Conservation (phyloP, 2,888 invertebrate species). For the Synanthedon formicaeformis region DNA sequence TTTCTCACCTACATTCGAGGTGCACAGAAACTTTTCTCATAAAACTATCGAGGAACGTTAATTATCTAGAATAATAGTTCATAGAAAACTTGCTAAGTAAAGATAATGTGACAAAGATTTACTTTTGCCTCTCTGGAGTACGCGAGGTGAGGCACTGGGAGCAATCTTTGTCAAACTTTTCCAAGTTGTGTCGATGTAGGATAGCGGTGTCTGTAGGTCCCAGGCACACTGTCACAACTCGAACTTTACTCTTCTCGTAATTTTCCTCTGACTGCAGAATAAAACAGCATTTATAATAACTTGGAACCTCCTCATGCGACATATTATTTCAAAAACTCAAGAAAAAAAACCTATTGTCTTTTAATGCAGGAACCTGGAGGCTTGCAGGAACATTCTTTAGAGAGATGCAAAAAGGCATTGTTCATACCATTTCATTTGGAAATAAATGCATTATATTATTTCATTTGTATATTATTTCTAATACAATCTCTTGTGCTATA, state of each 20-base stretch:
- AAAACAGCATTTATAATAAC: too few species aligned
- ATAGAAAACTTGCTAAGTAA: neutral
- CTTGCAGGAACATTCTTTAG: too few species aligned
- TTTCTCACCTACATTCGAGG: neutral
- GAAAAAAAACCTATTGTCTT: too few species aligned
- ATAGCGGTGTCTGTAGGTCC: slow-evolving; percentile 60
- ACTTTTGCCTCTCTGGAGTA: slow-evolving; percentile 45
- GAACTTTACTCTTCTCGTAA: slow-evolving; percentile 34
- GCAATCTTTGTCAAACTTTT: slow-evolving; percentile 29
- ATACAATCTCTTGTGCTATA: too few species aligned
- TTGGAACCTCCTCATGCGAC: too few species aligned
- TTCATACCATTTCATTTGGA: too few species aligned
- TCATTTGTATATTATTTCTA: too few species aligned
- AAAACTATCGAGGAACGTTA: neutral
- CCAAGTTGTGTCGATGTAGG: slow-evolving; percentile 30
- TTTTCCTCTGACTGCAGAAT: slow-evolving; percentile 26
- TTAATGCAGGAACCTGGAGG: too few species aligned
- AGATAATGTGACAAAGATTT: slow-evolving; percentile 12
- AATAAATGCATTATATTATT: too few species aligned
- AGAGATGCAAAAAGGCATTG: too few species aligned
- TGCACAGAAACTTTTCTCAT: neutral
- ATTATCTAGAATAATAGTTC: neutral
- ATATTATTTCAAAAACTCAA: too few species aligned
- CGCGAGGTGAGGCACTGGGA: slow-evolving; percentile 23
- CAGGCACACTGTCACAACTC: slow-evolving; percentile 49